Evolutionary conservation across 2,888 invertebrate genomes (phyloP).

Genomic region (Dryobotodes eremita): DNA sequence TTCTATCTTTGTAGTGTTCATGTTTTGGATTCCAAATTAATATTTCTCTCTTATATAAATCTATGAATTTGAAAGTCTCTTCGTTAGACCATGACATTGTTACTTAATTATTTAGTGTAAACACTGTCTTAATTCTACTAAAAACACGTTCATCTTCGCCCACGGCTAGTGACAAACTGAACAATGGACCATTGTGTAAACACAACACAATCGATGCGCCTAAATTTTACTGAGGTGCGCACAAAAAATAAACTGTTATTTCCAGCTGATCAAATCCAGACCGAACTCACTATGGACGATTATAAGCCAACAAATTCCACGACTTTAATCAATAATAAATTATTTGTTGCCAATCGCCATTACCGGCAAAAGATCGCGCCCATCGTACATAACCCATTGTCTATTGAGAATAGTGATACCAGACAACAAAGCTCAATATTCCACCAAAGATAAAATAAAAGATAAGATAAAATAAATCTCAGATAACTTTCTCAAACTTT

Average conservation of each 20-base stretch:
- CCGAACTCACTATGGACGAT: not conserved
- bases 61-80: conserved; percentile 59
- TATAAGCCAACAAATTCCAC: not conserved
- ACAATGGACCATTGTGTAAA: conserved; percentile 56
- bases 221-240: not conserved
- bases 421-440: not conserved
- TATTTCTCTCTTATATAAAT: conserved; percentile 52
- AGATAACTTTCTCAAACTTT: no score
- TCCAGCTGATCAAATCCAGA: not conserved
- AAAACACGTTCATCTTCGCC: not conserved
- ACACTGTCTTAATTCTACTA: not conserved
- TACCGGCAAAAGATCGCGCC: conserved; percentile 5
- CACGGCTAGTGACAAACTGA: conserved; percentile 10
- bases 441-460: not conserved
- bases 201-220: conserved; percentile 1
- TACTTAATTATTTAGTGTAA: not conserved
- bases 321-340: not conserved
- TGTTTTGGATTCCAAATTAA: conserved; percentile 60
- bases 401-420: conserved; percentile 8
- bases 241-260: not conserved
- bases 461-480: no score
- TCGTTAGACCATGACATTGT: conserved; percentile 60
- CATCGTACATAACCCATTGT: conserved; percentile 15
- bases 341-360: conserved; percentile 5
- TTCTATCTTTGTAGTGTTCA: conserved; percentile 59